Percentiles rank a stretch among this genome's conserved stretches.
These are phyloP conservation scores for Cepaea hortensis DNA, from an alignment of 2,888 invertebrate species.

Conservation along the genomic window DNA sequence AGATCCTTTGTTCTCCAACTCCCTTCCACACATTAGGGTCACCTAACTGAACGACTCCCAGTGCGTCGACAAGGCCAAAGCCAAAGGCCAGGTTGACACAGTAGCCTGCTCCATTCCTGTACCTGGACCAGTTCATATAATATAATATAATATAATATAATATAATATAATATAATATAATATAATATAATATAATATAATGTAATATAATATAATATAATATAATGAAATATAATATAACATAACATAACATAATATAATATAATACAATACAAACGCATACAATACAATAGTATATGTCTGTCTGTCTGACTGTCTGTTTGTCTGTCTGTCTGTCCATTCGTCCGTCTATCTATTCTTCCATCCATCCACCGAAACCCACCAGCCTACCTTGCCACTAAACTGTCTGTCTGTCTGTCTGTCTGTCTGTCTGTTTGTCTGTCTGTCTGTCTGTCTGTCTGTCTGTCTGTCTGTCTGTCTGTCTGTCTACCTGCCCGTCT, in stretches of 20 bases:
- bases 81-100: constrained; percentile 88
- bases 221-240: not conserved
- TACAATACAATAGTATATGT: too few species aligned
- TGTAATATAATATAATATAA: not conserved
- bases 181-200: not conserved
- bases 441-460: too few species aligned
- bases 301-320: too few species aligned
- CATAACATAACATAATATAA: not conserved
- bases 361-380: too few species aligned
- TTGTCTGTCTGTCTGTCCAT: too few species aligned
- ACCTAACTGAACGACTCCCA: constrained; percentile 84
- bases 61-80: constrained; percentile 92
- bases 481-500: too few species aligned
- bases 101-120: constrained; percentile 86
- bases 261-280: too few species aligned
- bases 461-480: too few species aligned
- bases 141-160: not conserved
- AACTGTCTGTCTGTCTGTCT: too few species aligned
- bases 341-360: too few species aligned
- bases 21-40: constrained; percentile 81
- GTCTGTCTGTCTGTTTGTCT: too few species aligned
- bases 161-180: not conserved
- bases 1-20: constrained; percentile 75
- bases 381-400: too few species aligned
- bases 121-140: constrained; percentile 57